These are phyloP conservation scores for Dissostichus mawsoni DNA, from an alignment of 2,113 vertebrate species.

Conservation along the genomic window DNA sequence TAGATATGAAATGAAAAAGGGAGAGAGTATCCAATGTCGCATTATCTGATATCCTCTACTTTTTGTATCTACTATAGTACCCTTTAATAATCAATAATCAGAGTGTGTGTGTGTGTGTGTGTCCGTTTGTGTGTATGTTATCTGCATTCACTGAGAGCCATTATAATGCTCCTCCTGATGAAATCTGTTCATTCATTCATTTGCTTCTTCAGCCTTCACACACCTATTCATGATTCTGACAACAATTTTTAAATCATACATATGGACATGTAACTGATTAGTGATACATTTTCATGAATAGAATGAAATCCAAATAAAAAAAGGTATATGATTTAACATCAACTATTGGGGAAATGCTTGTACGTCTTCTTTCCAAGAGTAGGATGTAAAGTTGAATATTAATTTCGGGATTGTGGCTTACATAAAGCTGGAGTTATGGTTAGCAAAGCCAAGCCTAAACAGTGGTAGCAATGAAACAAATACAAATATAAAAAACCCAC, in stretches of 20 bases:
- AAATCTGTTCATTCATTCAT: constrained; percentile 37
- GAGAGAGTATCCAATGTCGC: not conserved
- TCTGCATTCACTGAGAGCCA: not conserved
- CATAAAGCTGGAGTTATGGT: too few species aligned
- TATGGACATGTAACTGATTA: too few species aligned
- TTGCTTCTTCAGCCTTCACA: not conserved
- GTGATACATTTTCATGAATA: too few species aligned
- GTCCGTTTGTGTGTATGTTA: constrained; percentile 4
- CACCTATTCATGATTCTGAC: not conserved
- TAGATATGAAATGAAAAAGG: not conserved
- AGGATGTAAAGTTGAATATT: too few species aligned
- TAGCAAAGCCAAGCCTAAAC: too few species aligned
- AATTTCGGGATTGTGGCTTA: too few species aligned
- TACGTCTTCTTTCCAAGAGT: too few species aligned
- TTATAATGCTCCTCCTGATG: constrained; percentile 20
- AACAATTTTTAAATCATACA: too few species aligned
- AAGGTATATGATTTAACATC: too few species aligned
- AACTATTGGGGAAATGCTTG: not conserved
- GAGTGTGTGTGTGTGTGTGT: not conserved
- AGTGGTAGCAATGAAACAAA: too few species aligned
- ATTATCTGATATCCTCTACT: constrained; percentile 15
- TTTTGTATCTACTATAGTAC: not conserved
- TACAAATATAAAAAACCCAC: too few species aligned
- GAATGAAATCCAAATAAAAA: too few species aligned
- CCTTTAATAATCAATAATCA: not conserved